Evolutionary conservation across 2,797 vertebrate species (phyloP), one percentile per base, ranked within the genome.

Genomic region (Philypnodon macrostomus): DNA sequence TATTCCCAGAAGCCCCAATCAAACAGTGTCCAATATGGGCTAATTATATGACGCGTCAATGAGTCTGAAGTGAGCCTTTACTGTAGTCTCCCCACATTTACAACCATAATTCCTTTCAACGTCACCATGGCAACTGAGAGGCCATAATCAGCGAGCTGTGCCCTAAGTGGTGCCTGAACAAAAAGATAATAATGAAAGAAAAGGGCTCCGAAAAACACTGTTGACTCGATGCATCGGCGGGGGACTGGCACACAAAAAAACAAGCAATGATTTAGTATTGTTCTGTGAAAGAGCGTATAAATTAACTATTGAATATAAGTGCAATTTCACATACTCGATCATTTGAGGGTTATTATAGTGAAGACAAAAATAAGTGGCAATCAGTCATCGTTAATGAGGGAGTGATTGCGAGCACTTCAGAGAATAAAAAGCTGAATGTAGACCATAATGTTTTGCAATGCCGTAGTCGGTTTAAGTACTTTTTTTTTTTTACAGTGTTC

Each of bases 71-170:
- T 17, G 56, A 63, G 53, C 53, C 10, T 69, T 71, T 57, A 58
- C 63, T 51, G 47, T 47, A 66, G 58, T 53, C 74, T 56, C 67
- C 36, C 51, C 53, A 42, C 54, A 58, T 79, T 80, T 82, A 29
- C 54, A 51, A 51, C 54, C 65, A 48, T 78, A 64, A 77, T 67
- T 66, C 21, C 66, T 65, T 51, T 50, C 73, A 48, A 42, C 60
- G 56, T 87, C 68, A 47, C 78, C 76, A 81, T 83, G 80, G 84
- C 74, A 83, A 86, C 82, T 58, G 67, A 77, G 76, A 75, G 75
- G 53, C 41, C 57, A 50, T 65, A 80, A 80, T 84, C 70, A 83
- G 46, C 1, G 18, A 47, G 45, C 27, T 10, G 54, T 14, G 1
- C 27, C 42, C 26, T 67, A 55, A 83, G 75, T 71, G 71, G 62